Percentiles rank a stretch among this genome's conserved stretches.
phyloP scores from a whole-genome alignment of 2,888 invertebrate genomes.

The Ochlodes sylvanus region DNA sequence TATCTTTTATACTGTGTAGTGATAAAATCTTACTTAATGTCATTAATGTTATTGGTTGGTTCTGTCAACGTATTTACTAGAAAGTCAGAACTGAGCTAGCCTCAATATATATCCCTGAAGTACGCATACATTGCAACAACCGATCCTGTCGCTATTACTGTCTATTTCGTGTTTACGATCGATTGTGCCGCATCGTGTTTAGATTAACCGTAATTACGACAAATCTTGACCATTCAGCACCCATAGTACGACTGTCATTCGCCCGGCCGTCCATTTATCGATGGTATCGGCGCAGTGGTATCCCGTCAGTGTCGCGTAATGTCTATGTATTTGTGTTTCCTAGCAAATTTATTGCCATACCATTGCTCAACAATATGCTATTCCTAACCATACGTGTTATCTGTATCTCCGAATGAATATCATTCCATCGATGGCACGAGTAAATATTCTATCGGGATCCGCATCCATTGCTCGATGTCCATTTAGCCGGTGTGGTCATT shows the following conservation, averaged over 20 bases:
- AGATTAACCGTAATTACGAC: constrained; percentile 33
- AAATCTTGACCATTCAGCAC: constrained; percentile 34
- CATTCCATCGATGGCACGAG: constrained; percentile 42
- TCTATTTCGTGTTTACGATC: constrained; percentile 29
- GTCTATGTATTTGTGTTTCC: constrained; percentile 32
- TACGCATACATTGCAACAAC: constrained; percentile 8
- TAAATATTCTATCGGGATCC: constrained; percentile 63
- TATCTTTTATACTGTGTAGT: background rate
- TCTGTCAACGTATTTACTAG: background rate
- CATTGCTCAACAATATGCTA: constrained; percentile 31
- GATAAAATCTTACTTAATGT: constrained; percentile 2
- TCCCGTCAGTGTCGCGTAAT: constrained; percentile 31
- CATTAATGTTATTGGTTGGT: background rate
- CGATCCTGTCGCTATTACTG: constrained; percentile 31
- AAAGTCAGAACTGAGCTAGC: background rate
- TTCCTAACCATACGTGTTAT: constrained; percentile 47
- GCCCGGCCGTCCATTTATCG: constrained; percentile 12
- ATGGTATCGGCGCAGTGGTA: constrained; percentile 13
- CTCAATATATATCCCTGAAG: background rate
- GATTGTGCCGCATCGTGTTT: constrained; percentile 29
- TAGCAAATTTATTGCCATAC: constrained; percentile 31
- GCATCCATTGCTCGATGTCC: constrained; percentile 62
- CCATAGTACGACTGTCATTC: constrained; percentile 17
- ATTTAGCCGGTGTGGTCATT: constrained; percentile 72
- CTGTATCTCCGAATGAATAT: constrained; percentile 47